Percentiles rank a stretch among this genome's conserved stretches.
Evolutionary conservation across 1,140 invertebrate species (phyloP).

Genomic region (Parapsyche elsis): DNA sequence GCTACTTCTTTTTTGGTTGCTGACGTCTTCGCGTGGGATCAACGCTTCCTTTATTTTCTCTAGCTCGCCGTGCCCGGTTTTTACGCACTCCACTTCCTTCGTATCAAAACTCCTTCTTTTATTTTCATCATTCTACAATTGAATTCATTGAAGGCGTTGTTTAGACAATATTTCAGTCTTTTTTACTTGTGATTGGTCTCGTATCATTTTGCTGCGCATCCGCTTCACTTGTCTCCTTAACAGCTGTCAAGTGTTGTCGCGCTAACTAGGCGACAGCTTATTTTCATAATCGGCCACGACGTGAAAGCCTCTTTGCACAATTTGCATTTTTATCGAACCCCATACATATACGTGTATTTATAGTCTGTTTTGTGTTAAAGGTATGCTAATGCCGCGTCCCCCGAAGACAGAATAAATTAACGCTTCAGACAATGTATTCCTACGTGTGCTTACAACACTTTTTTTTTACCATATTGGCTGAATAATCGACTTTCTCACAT

Average conservation of each 20-base stretch:
- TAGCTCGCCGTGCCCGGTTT: neutral
- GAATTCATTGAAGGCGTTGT: neutral
- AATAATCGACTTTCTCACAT: too few species aligned
- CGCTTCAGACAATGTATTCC: neutral
- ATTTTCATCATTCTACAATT: neutral
- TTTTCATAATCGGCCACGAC: neutral
- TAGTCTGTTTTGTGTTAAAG: neutral
- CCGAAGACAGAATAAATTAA: conserved; percentile 24
- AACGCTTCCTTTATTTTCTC: conserved; percentile 26
- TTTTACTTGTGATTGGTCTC: neutral
- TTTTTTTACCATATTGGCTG: neutral
- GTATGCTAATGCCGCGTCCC: conserved; percentile 7
- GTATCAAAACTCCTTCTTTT: neutral
- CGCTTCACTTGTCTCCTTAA: neutral
- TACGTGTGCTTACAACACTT: neutral
- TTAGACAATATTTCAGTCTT: neutral
- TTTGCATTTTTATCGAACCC: conserved; percentile 16
- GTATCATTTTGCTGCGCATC: neutral
- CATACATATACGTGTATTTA: neutral
- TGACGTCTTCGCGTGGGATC: conserved; percentile 33
- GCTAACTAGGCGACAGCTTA: neutral
- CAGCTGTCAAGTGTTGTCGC: neutral
- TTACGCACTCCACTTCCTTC: neutral
- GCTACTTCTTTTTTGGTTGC: neutral
- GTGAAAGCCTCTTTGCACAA: conserved; percentile 18